Conservation (phyloP, 35 echinoderm and acorn worm species). For the Heliocidaris tuberculata region DNA sequence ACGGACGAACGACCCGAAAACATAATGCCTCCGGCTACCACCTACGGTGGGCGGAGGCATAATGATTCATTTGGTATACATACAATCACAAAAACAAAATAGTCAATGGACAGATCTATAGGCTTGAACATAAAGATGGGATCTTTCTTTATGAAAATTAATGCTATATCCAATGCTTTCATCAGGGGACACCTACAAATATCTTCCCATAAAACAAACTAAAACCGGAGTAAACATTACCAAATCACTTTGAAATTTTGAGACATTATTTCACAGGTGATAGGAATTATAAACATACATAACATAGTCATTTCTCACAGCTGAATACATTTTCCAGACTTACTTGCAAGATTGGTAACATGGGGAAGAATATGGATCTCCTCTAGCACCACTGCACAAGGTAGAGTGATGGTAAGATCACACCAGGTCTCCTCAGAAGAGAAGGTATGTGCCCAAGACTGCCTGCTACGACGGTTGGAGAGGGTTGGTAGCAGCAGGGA, state of each 20-base stretch:
- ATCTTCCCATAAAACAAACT: too few relatives aligned
- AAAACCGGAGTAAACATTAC: too few relatives aligned
- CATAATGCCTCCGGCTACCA: too few relatives aligned
- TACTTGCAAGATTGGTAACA: conserved; percentile 87
- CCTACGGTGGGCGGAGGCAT: too few relatives aligned
- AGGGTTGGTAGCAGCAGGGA: conserved; percentile 81
- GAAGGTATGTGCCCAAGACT: conserved; percentile 98
- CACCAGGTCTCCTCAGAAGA: conserved; percentile 96
- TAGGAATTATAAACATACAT: background rate
- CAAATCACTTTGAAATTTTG: background rate
- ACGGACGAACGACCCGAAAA: too few relatives aligned
- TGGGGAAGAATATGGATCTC: conserved; percentile 93
- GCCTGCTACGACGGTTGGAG: conserved; percentile 75
- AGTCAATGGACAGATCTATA: too few relatives aligned
- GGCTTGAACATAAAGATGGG: too few relatives aligned
- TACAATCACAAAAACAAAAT: too few relatives aligned
- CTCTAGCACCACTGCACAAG: conserved; percentile 84
- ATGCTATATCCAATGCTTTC: too few relatives aligned
- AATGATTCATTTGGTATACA: too few relatives aligned
- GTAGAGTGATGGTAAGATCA: conserved; percentile 91
- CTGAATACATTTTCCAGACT: background rate
- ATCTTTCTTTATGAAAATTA: too few relatives aligned
- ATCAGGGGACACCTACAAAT: too few relatives aligned
- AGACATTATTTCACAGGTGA: background rate
- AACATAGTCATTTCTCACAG: background rate